Base-by-base conservation (phyloP, 1,140 invertebrate genomes). In the Habropoda laboriosa region DNA sequence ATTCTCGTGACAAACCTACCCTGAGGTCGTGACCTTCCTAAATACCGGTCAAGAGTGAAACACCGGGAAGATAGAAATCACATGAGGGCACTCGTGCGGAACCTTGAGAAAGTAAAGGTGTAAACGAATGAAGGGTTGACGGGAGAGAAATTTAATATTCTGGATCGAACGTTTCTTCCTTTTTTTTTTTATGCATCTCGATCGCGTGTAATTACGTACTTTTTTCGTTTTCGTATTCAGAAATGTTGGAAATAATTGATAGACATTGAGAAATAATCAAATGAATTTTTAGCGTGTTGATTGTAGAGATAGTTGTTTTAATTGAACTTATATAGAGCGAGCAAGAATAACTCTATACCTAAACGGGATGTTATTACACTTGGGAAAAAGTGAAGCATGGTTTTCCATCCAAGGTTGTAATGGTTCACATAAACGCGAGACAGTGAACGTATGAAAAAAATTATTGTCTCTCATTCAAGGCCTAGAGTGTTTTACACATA, bases 1-100 rank as follows among this genome's bases (percentile, higher is more conserved):
- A 53, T 85, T 32, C 7, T 45, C 70, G 63, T n/a, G 76, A 38
- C 47, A 60, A 78, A 86, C 75, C 87, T 88, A 86, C 80, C 74
- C 70, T 87, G 86, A 89, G 91, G 89, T 92, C 88, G 84, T 83
- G 90, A 90, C 91, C 91, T 92, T 92, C 90, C 83, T 74, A 77
- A 90, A 92, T 92, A 86, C 90, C 89, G 88, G 87, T 91, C 90
- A 91, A 92, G 88, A 91, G 77, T 89, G 81, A 87, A 81, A 42
- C 55, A 45, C 51, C 47, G 80, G 71, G 45, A 81, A 84, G 45
- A 53, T 40, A 38, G 38, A 32, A 63, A 58, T 57, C 47, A 32
- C 27, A 49, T 38, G 82, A 71, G 58, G 75, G 80, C 55, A 76
- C n/a, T 68, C 40, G 67, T 27, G 8, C 70, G 21, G 42, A 61